Conservation (phyloP, 1,140 invertebrate genomes). For the Drosophila ironensis region DNA sequence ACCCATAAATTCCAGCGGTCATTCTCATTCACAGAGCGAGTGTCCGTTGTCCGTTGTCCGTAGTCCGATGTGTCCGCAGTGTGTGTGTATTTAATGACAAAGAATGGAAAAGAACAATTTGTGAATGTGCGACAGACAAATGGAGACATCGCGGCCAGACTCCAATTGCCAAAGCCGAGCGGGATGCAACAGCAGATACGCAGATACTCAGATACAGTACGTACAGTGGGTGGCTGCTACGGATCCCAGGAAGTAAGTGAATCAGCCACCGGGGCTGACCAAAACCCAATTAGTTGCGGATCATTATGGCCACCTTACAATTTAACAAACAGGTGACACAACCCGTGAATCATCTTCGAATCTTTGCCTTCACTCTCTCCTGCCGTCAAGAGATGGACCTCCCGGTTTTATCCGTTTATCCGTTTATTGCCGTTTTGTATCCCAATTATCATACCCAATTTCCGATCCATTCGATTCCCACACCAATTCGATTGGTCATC, state of each 20-base stretch:
- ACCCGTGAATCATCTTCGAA: too few species aligned
- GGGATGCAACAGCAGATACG: slow-evolving; percentile 25
- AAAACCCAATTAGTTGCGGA: slow-evolving; percentile 9
- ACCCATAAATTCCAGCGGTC: slow-evolving; percentile 77
- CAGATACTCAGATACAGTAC: background rate
- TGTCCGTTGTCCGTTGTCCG: background rate
- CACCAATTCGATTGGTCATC: slow-evolving; percentile 17
- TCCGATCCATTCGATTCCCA: slow-evolving; percentile 7
- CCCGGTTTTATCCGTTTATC: too few species aligned
- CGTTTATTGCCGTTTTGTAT: too few species aligned
- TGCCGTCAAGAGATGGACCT: too few species aligned
- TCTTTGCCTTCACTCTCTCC: too few species aligned
- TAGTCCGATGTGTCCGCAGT: background rate
- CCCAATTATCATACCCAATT: background rate
- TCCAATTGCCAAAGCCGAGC: slow-evolving; percentile 58
- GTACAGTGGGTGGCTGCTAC: background rate
- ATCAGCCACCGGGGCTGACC: background rate
- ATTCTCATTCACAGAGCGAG: slow-evolving; percentile 38
- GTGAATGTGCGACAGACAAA: slow-evolving; percentile 77
- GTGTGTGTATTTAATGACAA: slow-evolving; percentile 70
- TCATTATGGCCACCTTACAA: slow-evolving; percentile 4
- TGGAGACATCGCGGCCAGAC: slow-evolving; percentile 76
- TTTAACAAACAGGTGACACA: background rate
- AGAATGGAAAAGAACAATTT: slow-evolving; percentile 76
- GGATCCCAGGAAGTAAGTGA: too few species aligned